phyloP scores from a whole-genome alignment of 2,113 vertebrate species.

The Tragelaphus strepsiceros region DNA sequence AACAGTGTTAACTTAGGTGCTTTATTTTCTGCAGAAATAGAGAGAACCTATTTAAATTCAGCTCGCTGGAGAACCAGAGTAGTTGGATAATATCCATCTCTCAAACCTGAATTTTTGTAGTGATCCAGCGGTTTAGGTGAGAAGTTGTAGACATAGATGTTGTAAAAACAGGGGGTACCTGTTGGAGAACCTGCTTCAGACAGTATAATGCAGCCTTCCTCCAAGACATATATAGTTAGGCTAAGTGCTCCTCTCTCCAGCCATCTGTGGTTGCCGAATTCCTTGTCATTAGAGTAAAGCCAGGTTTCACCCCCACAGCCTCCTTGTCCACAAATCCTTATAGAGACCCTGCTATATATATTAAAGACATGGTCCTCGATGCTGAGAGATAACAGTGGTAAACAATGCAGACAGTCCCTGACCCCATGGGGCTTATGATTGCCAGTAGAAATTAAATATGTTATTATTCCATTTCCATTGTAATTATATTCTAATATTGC shows the following conservation, averaged over 20 bases:
- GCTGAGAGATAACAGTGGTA: neutral
- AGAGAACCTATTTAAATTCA: neutral
- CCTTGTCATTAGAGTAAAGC: neutral
- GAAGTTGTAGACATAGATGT: neutral
- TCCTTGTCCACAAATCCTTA: neutral
- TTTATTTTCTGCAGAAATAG: neutral
- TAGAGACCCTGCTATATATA: neutral
- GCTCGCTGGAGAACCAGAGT: neutral
- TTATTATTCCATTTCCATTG: neutral
- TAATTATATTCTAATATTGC: neutral
- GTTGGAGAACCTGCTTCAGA: neutral
- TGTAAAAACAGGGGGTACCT: neutral
- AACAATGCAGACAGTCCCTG: neutral
- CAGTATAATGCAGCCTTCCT: neutral
- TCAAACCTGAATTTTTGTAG: neutral
- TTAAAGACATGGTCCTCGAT: neutral
- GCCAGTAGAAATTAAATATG: neutral
- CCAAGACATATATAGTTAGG: neutral
- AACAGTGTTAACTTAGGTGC: neutral
- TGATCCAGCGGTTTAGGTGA: neutral
- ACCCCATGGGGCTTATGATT: neutral
- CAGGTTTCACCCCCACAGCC: neutral
- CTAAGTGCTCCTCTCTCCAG: neutral
- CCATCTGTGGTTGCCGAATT: neutral
- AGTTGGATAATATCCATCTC: neutral